Evolutionary conservation across 2,113 vertebrate genomes (phyloP), one percentile per base, ranked within the genome.

Genomic region (Cariama cristata): DNA sequence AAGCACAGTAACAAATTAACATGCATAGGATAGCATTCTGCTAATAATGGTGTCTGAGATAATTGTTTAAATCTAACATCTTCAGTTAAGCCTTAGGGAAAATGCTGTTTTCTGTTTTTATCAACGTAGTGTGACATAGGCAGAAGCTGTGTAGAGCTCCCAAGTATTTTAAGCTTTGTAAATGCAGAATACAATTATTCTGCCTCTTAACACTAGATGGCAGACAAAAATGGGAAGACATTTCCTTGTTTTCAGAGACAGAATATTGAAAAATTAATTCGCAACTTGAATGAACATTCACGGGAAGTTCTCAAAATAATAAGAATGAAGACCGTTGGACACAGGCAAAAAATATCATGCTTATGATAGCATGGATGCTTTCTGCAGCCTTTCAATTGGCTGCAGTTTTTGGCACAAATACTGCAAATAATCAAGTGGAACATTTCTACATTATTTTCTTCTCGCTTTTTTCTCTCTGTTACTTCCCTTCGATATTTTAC

Each of bases 151-250:
- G n/a, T 86, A 19, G 9, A 3, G 9, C 9, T 88, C 26, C 40
- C 13, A 14, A 50, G 33, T 35, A 22, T 40, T 62, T 80, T 55
- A 58, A 80, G 89, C n/a, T 64, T 79, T 89, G 24, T 81, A 58
- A 76, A 64, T 23, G 26, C 20, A 15, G 24, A 68, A 60, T 15
- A 52, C 11, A n/a, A 19, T 12, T 64, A 52, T 95, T 85, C 88
- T 95, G 35, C 9, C 63, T 97, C 71, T 77, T 66, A 95, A 95
- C 97, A 80, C 97, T 97, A 98, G 97, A 91, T 97, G 97, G 97
- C 97, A 97, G 97, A 80, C 93, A 63, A 91, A 97, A 97, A 45
- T 92, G 96, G 69, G 76, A 93, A 97, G 94, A 92, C n/a, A 45
- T 67, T 81, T 79, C 80, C 42, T 69, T 71, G 16, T 68, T 91